Base-by-base conservation (phyloP, 2,113 vertebrate genomes). In the Anoplopoma fimbria region DNA sequence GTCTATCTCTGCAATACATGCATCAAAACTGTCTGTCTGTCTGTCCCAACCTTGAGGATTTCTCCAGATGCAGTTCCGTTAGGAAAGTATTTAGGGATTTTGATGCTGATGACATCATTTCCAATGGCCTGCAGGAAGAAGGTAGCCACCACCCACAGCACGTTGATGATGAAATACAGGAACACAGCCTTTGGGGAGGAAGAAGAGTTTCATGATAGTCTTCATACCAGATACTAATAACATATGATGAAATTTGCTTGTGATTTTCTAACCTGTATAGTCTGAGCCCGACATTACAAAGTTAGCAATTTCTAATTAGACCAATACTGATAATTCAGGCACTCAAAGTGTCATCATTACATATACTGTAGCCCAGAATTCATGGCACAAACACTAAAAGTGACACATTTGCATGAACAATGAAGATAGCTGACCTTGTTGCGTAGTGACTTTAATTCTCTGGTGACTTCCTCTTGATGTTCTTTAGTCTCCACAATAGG, bases 91-190 rank as follows among this genome's bases (percentile, higher is more conserved):
- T 96, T 95, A 0, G 95, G 95, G 71, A 96, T 95, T 83, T 90
- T 86, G 86, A 96, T 96, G 88, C 93, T 95, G 69, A 96, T 85
- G 19, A 93, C 60, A 0, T 95, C 93, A 61, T 4, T 91, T 69
- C 95, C 95, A 72, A 96, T 96, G 58, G 92, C 90, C 89, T 96
- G 95, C 61, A 96, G 92, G 87, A 96, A 92, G 87, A 95, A 96
- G 12, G 95, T 96, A 8, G 96, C 95, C 23, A 96, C 95, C n/a
- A 96, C 92, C 95, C 95, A 96, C 23, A 96, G 87, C 36, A 95
- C 71, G 15, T 96, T 96, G 68, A 96, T n/a, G 25, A 96, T 96
- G 87, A 96, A 96, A 77, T 95, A 96, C 38, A 96, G 87, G 84
- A 96, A 96, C 23, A 95, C 95, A 0, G 93, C 93, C 96, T 96